phyloP scores from a whole-genome alignment of 1,140 invertebrate genomes.

The Drosophila malerkotliana region DNA sequence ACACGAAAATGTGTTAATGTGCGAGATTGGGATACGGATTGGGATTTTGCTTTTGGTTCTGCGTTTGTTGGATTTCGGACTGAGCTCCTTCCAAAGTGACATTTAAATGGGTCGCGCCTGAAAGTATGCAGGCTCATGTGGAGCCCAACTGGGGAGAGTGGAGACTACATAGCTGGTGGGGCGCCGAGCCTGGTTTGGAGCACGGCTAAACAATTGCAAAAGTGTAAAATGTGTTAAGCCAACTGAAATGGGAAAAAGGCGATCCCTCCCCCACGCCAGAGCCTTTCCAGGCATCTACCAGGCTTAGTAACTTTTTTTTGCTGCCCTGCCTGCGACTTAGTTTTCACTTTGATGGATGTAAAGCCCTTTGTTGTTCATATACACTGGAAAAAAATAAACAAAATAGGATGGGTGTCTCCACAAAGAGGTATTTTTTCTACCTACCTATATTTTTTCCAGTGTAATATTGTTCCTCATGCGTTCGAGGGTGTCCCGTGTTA shows the following conservation, averaged over 20 bases:
- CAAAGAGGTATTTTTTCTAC: too few species aligned
- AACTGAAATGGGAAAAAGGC: constrained; percentile 63
- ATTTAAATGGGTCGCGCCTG: constrained; percentile 43
- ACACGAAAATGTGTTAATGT: constrained; percentile 73
- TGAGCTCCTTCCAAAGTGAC: constrained; percentile 33
- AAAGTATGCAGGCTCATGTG: constrained; percentile 59
- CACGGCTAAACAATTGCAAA: constrained; percentile 71
- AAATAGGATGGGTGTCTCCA: too few species aligned
- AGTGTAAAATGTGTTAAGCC: constrained; percentile 82
- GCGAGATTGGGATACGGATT: constrained; percentile 67
- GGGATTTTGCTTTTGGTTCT: constrained; percentile 8
- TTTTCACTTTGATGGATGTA: constrained; percentile 80
- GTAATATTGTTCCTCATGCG: constrained; percentile 20
- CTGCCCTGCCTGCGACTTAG: constrained; percentile 70
- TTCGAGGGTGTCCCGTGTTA: constrained; percentile 55
- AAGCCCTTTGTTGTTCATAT: constrained; percentile 61
- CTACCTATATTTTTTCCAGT: constrained; percentile 2
- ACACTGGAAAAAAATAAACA: constrained; percentile 5
- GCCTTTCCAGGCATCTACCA: background rate
- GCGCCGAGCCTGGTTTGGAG: constrained; percentile 2
- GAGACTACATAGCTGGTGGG: constrained; percentile 1
- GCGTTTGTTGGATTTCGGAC: constrained; percentile 8
- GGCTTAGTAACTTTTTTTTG: constrained; percentile 79
- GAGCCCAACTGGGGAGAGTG: constrained; percentile 12
- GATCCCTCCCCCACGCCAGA: background rate